These are phyloP conservation scores for Caenorhabditis imperialis DNA, from an alignment of 2,888 invertebrate genomes.

Conservation along the genomic window DNA sequence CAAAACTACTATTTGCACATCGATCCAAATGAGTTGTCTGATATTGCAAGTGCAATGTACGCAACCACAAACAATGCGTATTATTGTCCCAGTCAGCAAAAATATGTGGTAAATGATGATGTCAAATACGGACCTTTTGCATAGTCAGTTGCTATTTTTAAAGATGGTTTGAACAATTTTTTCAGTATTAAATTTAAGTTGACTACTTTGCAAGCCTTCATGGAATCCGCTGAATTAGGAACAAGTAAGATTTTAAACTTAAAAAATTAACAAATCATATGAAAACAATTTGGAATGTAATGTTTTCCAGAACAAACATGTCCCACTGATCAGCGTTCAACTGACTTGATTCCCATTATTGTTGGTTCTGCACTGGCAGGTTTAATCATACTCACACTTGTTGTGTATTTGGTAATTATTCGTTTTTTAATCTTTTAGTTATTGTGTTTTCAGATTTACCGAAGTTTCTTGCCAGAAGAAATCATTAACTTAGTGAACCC, in stretches of 20 bases:
- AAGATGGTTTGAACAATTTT: neutral
- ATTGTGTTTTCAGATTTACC: constrained; percentile 58
- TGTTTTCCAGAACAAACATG: constrained; percentile 55
- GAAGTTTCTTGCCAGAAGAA: constrained; percentile 62
- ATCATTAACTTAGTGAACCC: constrained; percentile 60
- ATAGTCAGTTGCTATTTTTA: constrained; percentile 44
- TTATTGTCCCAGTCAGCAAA: constrained; percentile 63
- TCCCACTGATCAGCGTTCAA: constrained; percentile 58
- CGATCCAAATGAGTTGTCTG: constrained; percentile 32
- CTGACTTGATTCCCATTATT: constrained; percentile 65
- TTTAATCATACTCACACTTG: constrained; percentile 56
- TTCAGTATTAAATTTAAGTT: constrained; percentile 59
- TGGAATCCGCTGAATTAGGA: constrained; percentile 31
- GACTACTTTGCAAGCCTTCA: constrained; percentile 59
- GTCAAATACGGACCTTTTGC: constrained; percentile 50
- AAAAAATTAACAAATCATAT: neutral
- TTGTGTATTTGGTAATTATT: constrained; percentile 63
- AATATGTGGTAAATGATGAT: constrained; percentile 60
- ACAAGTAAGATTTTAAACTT: constrained; percentile 24
- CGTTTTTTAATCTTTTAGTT: neutral
- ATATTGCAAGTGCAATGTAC: constrained; percentile 46
- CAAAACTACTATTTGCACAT: constrained; percentile 44
- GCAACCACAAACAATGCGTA: constrained; percentile 42
- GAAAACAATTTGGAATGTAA: neutral
- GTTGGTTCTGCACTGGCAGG: constrained; percentile 63